Percentiles rank a stretch among this genome's conserved stretches.
These are phyloP conservation scores for Nixonia krombeini DNA, from an alignment of 1,140 invertebrate genomes.

Conservation along the genomic window DNA sequence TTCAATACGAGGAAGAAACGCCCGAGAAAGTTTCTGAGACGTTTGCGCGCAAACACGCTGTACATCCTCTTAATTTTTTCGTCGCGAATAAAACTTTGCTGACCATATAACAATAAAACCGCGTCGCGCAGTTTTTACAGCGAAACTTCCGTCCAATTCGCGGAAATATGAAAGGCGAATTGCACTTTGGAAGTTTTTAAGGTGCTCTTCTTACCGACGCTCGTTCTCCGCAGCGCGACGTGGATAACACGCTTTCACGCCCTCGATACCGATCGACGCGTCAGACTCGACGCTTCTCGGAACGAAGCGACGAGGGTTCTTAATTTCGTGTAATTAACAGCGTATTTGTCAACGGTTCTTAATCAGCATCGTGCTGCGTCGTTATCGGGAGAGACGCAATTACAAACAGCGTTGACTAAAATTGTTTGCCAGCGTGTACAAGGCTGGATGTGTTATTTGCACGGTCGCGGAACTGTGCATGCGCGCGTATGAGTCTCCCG, in stretches of 20 bases:
- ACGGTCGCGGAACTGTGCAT: not conserved
- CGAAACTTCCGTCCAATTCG: not conserved
- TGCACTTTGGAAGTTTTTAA: not conserved
- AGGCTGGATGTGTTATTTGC: not conserved
- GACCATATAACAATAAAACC: not conserved
- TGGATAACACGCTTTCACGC: no score
- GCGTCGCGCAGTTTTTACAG: not conserved
- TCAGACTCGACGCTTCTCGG: no score
- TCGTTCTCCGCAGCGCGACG: no score
- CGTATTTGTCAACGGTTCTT: no score
- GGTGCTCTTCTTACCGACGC: not conserved
- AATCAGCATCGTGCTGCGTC: no score
- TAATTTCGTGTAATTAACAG: no score
- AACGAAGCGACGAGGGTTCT: no score
- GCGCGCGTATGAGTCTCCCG: slow-evolving; percentile 6
- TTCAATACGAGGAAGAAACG: no score
- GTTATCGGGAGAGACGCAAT: no score
- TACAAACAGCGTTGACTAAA: not conserved
- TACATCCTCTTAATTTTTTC: not conserved
- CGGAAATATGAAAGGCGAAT: not conserved
- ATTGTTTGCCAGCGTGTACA: not conserved
- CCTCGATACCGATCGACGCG: no score
- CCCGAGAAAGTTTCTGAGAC: no score
- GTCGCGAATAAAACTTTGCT: not conserved
- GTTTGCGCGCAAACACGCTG: no score